Evolutionary conservation across 2,888 invertebrate species (phyloP).

Genomic region (Carterocephalus palaemon): DNA sequence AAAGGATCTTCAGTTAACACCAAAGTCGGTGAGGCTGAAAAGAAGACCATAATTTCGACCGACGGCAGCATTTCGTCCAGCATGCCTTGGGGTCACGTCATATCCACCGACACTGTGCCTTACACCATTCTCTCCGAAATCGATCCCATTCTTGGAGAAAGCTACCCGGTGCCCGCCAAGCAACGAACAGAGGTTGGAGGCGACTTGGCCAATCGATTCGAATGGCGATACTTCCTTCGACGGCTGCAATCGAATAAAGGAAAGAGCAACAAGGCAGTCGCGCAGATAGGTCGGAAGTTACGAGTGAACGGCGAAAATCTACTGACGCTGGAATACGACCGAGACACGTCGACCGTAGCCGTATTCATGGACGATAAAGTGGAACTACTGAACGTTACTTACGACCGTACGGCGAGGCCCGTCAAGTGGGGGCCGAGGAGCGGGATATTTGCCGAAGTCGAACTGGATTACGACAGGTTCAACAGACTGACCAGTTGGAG

Average conservation of each 20-base stretch:
- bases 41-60: conserved; percentile 86
- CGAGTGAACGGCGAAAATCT: conserved; percentile 95
- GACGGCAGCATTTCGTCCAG: conserved; percentile 90
- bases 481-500: conserved; percentile 93
- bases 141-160: conserved; percentile 92
- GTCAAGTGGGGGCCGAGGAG: conserved; percentile 91
- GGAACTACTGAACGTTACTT: conserved; percentile 91
- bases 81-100: conserved; percentile 91
- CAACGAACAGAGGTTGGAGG: conserved; percentile 94
- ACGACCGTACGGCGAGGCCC: conserved; percentile 90
- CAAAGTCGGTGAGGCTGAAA: conserved; percentile 89
- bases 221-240: conserved; percentile 96
- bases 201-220: conserved; percentile 94
- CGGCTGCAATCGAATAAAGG: conserved; percentile 83
- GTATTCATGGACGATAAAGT: conserved; percentile 93
- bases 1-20: conserved; percentile 92
- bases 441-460: conserved; percentile 92
- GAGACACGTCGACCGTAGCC: conserved; percentile 90
- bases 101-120: conserved; percentile 94
- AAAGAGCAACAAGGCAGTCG: conserved; percentile 82
- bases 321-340: conserved; percentile 93
- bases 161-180: conserved; percentile 94
- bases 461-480: conserved; percentile 94
- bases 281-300: conserved; percentile 90
- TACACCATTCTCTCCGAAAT: conserved; percentile 94